Evolutionary conservation across 1,140 invertebrate species (phyloP), one percentile per base, ranked within the genome.

Genomic region (Venturia canescens): DNA sequence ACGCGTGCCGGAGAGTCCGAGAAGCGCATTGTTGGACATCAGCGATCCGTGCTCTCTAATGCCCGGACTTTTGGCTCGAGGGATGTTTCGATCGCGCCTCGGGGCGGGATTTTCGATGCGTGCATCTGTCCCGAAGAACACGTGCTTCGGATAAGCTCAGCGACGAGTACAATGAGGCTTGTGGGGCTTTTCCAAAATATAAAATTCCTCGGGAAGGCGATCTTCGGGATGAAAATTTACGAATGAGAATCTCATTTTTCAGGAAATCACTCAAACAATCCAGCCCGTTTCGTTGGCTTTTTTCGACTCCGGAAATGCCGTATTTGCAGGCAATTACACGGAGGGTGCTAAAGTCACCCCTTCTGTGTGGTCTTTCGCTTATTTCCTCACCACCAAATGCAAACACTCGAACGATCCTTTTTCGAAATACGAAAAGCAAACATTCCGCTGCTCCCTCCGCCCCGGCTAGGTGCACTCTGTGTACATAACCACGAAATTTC

Each of bases 81-180:
- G 63, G 63, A 50, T 50, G 4, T 50, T 66, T 27, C 13, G 63
- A 66, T 67, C 29, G 66, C 67, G 84, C 87, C 81, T 29, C 70
- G 75, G 87, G 82, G 84, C 82, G 57, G 79, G 83, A 88, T 87
- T 88, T 85, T 57, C 70, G 27, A 78, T 69, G 86, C 80, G 76
- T 72, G 81, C 88, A 88, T 88, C 87, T 88, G 88, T 82, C 74
- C 38, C 48, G 66, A 79, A 83, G 63, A 88, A 88, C 88, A 88
- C 87, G 88, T 88, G 88, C 87, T 88, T 72, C 31, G 85, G 81
- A 89, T 87, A 86, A 87, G 84, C 79, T 67, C n/a, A n/a, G n/a
- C 31, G 18, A 60, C 26, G 18, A 1, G 67, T 60, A 60, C n/a
- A 21, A 60, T 60, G n/a, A 23, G 57, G 16, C 3, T n/a, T 21